phyloP scores from a whole-genome alignment of 2,113 vertebrate species.

The Pseudopipra pipra region DNA sequence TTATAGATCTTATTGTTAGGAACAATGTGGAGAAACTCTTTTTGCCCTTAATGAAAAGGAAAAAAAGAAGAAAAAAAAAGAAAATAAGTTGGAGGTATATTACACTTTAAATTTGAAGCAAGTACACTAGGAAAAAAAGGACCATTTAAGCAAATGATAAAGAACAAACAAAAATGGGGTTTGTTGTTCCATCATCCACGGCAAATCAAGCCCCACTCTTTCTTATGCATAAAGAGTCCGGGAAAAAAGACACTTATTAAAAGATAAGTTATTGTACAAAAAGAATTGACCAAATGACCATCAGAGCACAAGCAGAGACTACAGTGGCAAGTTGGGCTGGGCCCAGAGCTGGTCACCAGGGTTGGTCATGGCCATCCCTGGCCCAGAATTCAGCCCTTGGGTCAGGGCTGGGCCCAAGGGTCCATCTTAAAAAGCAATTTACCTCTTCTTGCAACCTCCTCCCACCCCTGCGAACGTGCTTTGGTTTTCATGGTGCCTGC shows the following conservation, averaged over 20 bases:
- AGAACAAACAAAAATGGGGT: background rate
- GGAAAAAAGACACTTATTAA: background rate
- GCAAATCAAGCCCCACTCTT: background rate
- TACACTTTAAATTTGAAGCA: background rate
- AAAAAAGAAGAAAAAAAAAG: background rate
- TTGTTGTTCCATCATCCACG: background rate
- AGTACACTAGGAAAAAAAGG: background rate
- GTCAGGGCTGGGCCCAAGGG: accelerated
- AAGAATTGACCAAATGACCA: background rate
- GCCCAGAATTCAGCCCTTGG: accelerated
- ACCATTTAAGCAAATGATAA: background rate
- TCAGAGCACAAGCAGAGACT: background rate
- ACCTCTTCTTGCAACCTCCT: background rate
- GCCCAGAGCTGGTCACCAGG: background rate
- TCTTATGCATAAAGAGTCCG: background rate
- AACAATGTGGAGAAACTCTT: conserved; percentile 1
- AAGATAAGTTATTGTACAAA: background rate
- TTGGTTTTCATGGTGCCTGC: background rate
- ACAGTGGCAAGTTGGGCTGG: accelerated
- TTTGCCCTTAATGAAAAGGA: background rate
- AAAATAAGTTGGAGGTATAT: background rate
- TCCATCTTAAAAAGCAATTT: background rate
- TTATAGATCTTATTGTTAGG: conserved; percentile 47
- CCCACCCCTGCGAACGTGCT: accelerated
- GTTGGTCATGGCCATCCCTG: background rate